phyloP scores from a whole-genome alignment of 64 coral and sea anemone species.

The Dendronephthya gigantea region DNA sequence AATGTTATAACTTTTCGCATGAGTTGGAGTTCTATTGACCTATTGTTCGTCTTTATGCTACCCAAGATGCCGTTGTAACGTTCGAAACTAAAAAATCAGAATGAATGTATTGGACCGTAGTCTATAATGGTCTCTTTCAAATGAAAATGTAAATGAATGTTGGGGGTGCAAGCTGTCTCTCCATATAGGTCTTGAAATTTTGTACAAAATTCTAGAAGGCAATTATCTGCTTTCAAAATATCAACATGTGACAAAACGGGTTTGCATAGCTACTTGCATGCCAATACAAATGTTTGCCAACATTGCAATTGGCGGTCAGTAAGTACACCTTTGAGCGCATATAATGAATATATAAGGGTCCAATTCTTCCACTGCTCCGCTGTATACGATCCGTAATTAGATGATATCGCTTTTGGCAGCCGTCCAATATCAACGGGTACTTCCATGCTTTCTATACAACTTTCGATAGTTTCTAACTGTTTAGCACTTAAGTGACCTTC shows the following conservation, averaged over 20 bases:
- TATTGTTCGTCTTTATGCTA: not conserved
- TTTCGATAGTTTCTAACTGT: constrained; percentile 1
- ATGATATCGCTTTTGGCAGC: constrained; percentile 11
- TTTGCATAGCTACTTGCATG: constrained; percentile 7
- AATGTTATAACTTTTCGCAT: not conserved
- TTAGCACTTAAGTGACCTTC: not conserved
- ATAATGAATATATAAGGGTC: constrained; percentile 40
- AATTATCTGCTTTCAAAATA: not conserved
- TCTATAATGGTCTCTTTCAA: constrained; percentile 24
- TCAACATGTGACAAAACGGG: constrained; percentile 14
- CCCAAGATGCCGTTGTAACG: constrained; percentile 12
- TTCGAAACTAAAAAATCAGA: constrained; percentile 41
- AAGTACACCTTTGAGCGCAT: constrained; percentile 14
- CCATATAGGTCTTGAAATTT: constrained; percentile 19
- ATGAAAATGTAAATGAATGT: constrained; percentile 39
- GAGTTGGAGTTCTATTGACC: not conserved
- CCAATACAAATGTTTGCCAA: constrained; percentile 51
- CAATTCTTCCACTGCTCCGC: constrained; percentile 39
- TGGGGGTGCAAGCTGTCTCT: constrained; percentile 13
- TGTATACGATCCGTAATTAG: constrained; percentile 24
- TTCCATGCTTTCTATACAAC: not conserved
- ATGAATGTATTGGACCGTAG: constrained; percentile 26
- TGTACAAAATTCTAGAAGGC: constrained; percentile 17
- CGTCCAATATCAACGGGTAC: not conserved
- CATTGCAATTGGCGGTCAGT: constrained; percentile 21